A percentile compares a stretch with the other conserved stretches of the same genome.
Conservation (phyloP, 2,113 vertebrate species). For the Mus spicilegus region DNA sequence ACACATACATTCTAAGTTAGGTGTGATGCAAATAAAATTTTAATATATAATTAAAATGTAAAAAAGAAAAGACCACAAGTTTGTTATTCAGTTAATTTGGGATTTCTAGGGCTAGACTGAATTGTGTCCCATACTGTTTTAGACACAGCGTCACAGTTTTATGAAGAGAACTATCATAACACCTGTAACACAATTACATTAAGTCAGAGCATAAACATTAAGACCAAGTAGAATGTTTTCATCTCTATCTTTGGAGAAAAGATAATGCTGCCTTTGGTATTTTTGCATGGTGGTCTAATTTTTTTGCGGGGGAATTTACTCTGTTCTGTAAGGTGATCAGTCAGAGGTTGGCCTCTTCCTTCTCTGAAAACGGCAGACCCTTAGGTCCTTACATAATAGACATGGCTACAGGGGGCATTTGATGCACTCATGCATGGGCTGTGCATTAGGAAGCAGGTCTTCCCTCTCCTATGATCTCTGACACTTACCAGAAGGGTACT, state of each 20-base stretch:
- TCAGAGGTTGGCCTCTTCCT: not conserved
- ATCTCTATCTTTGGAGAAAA: not conserved
- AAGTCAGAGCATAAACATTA: not conserved
- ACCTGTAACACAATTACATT: not conserved
- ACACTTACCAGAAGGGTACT: not conserved
- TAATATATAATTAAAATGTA: not conserved
- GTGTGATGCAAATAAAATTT: not conserved
- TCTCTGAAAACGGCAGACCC: not conserved
- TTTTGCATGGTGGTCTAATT: not conserved
- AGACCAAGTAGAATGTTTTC: not conserved
- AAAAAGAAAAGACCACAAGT: not conserved
- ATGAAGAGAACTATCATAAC: not conserved
- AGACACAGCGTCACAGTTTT: not conserved
- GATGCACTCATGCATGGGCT: not conserved
- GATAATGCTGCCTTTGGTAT: not conserved
- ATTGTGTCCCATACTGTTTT: not conserved
- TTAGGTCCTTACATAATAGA: not conserved
- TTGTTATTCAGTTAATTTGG: not conserved
- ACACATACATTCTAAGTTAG: not conserved
- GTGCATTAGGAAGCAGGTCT: not conserved
- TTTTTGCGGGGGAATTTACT: not conserved
- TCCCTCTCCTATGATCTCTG: not conserved
- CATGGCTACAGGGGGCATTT: not conserved
- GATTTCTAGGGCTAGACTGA: not conserved
- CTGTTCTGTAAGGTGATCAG: not conserved